These are phyloP conservation scores for Rhincodon typus DNA, from an alignment of 2,797 vertebrate species.

Conservation along the genomic window DNA sequence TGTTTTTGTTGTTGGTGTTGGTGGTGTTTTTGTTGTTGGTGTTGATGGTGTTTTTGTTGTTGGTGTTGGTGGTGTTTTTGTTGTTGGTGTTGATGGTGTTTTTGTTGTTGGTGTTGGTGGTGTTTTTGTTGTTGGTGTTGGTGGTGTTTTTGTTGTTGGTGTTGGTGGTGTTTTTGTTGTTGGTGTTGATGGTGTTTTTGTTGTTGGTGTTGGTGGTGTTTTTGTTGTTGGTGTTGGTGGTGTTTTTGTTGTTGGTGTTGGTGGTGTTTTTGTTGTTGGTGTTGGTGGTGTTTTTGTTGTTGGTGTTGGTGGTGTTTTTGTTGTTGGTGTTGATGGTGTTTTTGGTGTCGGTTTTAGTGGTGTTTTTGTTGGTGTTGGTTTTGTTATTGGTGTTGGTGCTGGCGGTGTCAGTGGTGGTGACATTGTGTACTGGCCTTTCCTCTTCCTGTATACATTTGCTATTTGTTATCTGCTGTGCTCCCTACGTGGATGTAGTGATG, in stretches of 20 bases:
- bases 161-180: not conserved
- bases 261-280: not conserved
- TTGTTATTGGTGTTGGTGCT: not conserved
- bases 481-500: not conserved
- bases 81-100: not conserved
- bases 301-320: not conserved
- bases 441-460: not conserved
- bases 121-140: not conserved
- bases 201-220: not conserved
- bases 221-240: not conserved
- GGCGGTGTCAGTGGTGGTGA: not conserved
- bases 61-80: not conserved
- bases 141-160: not conserved
- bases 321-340: too few species aligned
- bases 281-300: not conserved
- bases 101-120: not conserved
- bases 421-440: not conserved
- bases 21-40: too few species aligned
- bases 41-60: not conserved
- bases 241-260: not conserved
- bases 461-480: not conserved
- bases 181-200: too few species aligned
- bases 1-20: not conserved
- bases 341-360: not conserved
- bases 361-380: not conserved